Evolutionary conservation across 2,888 invertebrate genomes (phyloP), one percentile per base, ranked within the genome.

Genomic region (Tipula lateralis): DNA sequence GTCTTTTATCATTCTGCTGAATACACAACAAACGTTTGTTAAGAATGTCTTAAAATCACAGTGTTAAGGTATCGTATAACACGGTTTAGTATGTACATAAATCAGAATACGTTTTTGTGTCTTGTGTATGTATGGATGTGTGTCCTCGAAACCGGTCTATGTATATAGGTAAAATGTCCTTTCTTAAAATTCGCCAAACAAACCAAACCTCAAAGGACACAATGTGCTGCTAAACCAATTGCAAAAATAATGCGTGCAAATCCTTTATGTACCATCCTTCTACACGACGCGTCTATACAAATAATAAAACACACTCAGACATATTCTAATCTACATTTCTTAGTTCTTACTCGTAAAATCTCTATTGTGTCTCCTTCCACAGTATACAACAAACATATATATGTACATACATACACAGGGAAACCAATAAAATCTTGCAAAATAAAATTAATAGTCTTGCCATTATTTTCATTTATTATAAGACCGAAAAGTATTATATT

Each of bases 401-500:
- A n/a, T n/a, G n/a, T n/a, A n/a, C n/a, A n/a, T n/a, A n/a, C n/a
- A n/a, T n/a, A n/a, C n/a, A n/a, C 3, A 66, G 66, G 66, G 24
- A 66, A 66, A 66, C 66, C 66, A 66, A 66, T 66, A 66, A 66
- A 66, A 66, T 66, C 66, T 66, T 66, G 24, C 66, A 66, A 66
- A 66, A 66, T 66, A 66, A 66, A 66, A 66, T 66, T 66, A 66
- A 66, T 66, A 66, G 66, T 66, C 66, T 24, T 66, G 66, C 66
- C 66, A 66, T 66, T 66, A 66, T 66, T 66, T 66, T 66, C 66
- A 66, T 66, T 66, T 66, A 66, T 66, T 66, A 66, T 66, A 66
- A 66, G 19, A 66, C 66, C 66, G 66, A 24, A 66, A 66, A 44
- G 16, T 44, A 44, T 44, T 44, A n/a, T n/a, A n/a, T n/a, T 44